Percentiles rank a stretch among this genome's conserved stretches.
These are phyloP conservation scores for Drosophila maculinotata DNA, from an alignment of 2,888 invertebrate genomes.

Conservation along the genomic window DNA sequence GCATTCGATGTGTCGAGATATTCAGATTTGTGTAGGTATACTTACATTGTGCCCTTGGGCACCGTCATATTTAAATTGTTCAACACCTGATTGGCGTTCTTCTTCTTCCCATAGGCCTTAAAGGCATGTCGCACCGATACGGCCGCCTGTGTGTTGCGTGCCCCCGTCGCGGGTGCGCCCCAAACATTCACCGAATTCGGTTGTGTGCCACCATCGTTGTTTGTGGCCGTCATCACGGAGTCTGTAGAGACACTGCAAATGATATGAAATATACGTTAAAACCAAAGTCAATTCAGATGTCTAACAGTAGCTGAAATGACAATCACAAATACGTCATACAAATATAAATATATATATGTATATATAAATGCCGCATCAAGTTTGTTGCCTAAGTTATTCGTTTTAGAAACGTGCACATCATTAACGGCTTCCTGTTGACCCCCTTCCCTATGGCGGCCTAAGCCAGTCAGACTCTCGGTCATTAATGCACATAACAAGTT, in stretches of 20 bases:
- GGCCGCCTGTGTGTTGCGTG: conserved; percentile 88
- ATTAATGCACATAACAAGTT: conserved; percentile 12
- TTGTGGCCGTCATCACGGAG: conserved; percentile 82
- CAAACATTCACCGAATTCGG: conserved; percentile 83
- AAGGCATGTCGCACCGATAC: conserved; percentile 94
- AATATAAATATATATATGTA: not conserved
- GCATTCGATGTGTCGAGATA: not conserved
- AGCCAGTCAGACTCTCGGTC: conserved; percentile 11
- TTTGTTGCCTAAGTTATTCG: conserved; percentile 65
- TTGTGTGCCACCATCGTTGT: conserved; percentile 84
- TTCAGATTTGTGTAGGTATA: conserved; percentile 65
- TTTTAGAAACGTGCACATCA: conserved; percentile 35
- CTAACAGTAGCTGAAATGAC: conserved; percentile 3
- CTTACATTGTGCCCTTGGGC: conserved; percentile 97
- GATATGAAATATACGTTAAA: conserved; percentile 11
- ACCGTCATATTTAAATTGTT: conserved; percentile 97
- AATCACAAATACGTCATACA: conserved; percentile 1
- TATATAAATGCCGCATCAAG: conserved; percentile 29
- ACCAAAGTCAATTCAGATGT: not conserved
- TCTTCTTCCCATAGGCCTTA: conserved; percentile 95
- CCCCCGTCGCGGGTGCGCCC: conserved; percentile 84
- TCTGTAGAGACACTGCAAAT: conserved; percentile 83
- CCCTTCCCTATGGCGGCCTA: not conserved
- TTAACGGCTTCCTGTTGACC: conserved; percentile 38
- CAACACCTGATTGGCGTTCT: conserved; percentile 93